These are phyloP conservation scores for Mareca strepera DNA, from an alignment of 2,797 vertebrate genomes.

Conservation along the genomic window DNA sequence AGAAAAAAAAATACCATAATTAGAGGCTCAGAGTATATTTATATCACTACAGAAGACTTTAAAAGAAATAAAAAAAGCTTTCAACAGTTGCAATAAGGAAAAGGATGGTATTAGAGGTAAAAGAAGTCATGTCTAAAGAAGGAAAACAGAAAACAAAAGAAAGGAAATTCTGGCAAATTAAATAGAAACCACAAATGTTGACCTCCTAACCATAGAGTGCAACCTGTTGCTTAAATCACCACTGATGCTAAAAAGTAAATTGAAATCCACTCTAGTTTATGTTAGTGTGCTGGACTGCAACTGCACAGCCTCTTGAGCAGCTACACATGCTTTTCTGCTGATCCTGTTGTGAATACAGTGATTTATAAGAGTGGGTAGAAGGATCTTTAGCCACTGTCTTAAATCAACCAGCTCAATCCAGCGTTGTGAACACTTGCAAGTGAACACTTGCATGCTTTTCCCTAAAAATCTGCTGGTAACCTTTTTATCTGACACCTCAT, in stretches of 20 bases:
- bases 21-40: conserved; percentile 52
- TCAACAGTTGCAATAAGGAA: conserved; percentile 24
- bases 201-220: conserved; percentile 48
- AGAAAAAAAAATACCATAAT: conserved; percentile 51
- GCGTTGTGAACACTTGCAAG: neutral
- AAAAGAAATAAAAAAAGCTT: conserved; percentile 51
- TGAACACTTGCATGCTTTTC: neutral
- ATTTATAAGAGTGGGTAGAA: neutral
- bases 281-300: neutral
- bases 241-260: conserved; percentile 21
- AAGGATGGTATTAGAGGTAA: conserved; percentile 47
- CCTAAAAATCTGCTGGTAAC: neutral
- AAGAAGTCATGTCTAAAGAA: conserved; percentile 41
- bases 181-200: conserved; percentile 58
- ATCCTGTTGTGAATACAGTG: neutral
- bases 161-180: conserved; percentile 46
- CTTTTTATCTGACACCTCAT: neutral
- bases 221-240: conserved; percentile 30
- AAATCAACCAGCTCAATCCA: neutral
- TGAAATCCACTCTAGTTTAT: conserved; percentile 8
- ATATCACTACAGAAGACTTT: conserved; percentile 9
- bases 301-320: neutral
- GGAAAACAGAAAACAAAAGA: conserved; percentile 53
- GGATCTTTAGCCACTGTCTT: neutral
- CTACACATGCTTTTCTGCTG: neutral